A percentile compares a stretch with the other conserved stretches of the same genome.
phyloP scores from a whole-genome alignment of 2,113 vertebrate species.

The Hemiscyllium ocellatum region DNA sequence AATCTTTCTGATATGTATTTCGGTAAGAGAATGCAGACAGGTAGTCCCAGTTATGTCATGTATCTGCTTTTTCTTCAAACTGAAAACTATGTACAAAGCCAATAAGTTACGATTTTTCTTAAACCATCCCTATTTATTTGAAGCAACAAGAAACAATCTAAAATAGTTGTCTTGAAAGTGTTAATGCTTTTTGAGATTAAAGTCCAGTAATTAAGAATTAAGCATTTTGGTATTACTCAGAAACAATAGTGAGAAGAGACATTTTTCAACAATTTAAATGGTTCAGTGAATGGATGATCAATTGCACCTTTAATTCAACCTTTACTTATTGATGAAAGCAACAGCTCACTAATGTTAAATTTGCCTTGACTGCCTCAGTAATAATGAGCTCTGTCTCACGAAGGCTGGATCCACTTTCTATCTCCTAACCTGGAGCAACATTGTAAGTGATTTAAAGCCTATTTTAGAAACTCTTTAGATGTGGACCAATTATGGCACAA shows the following conservation, averaged over 20 bases:
- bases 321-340: background rate
- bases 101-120: background rate
- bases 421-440: background rate
- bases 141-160: background rate
- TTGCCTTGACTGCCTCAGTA: background rate
- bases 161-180: background rate
- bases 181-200: background rate
- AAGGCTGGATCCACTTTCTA: background rate
- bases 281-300: background rate
- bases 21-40: background rate
- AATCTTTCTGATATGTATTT: background rate
- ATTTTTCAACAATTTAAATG: background rate
- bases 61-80: background rate
- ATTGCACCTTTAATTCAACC: background rate
- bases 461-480: background rate
- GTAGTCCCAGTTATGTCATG: background rate
- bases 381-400: background rate
- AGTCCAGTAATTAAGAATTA: background rate
- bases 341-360: background rate
- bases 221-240: background rate
- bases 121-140: background rate
- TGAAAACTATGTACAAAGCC: background rate
- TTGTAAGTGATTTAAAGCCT: background rate
- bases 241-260: background rate
- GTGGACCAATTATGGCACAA: background rate